These are phyloP conservation scores for Dryococelus australis DNA, from an alignment of 2,888 invertebrate genomes.

Conservation along the genomic window DNA sequence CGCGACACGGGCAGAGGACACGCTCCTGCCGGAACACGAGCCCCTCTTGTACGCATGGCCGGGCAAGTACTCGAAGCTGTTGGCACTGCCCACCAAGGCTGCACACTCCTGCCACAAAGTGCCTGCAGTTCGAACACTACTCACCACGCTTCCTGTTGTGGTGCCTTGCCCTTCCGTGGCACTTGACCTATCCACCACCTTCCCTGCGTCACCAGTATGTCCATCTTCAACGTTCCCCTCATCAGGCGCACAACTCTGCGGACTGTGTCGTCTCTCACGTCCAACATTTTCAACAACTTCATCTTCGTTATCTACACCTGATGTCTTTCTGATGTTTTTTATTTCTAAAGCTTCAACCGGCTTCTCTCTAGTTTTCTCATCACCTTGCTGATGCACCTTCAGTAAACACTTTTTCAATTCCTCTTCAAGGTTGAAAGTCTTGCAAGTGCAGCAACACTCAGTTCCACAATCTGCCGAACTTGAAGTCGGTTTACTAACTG, in stretches of 20 bases:
- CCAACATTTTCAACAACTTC: too few relatives aligned
- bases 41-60: conserved; percentile 62
- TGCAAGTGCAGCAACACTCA: too few relatives aligned
- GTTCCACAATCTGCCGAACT: not conserved
- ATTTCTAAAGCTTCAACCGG: not conserved
- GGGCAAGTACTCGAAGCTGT: conserved; percentile 73
- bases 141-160: conserved; percentile 26
- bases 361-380: not conserved
- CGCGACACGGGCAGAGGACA: not conserved
- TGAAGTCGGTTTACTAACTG: conserved; percentile 21
- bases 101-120: not conserved
- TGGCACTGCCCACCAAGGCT: conserved; percentile 65
- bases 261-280: too few relatives aligned
- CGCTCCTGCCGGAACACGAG: not conserved
- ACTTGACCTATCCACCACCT: not conserved
- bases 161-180: not conserved
- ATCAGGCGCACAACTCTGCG: too few relatives aligned
- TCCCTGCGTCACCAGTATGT: too few relatives aligned
- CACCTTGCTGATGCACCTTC: not conserved
- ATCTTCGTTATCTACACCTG: not conserved
- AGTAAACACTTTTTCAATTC: not conserved
- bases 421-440: too few relatives aligned
- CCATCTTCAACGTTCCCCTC: too few relatives aligned
- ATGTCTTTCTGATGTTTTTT: not conserved
- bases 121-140: conserved; percentile 34